Evolutionary conservation across 2,113 vertebrate genomes (phyloP).

Genomic region (Arothron firmamentum): DNA sequence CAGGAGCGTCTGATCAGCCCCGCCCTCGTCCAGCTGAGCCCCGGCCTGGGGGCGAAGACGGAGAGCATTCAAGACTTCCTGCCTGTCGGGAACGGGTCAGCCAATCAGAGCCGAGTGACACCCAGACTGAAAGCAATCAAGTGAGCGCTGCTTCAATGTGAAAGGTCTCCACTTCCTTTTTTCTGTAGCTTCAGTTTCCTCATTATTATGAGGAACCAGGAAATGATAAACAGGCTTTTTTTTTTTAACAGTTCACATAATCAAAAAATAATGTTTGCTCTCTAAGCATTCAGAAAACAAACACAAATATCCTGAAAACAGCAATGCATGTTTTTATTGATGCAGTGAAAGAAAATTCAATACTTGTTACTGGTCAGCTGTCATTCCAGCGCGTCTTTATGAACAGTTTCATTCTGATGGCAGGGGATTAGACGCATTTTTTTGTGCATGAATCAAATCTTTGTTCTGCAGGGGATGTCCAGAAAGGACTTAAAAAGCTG

Average conservation of each 20-base stretch:
- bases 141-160: conserved; percentile 59
- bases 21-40: conserved; percentile 73
- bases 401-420: conserved; percentile 35
- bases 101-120: conserved; percentile 63
- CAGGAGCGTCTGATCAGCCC: conserved; percentile 90
- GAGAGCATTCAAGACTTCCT: conserved; percentile 72
- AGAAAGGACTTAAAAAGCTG: background rate
- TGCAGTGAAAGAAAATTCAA: too few species aligned
- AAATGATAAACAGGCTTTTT: too few species aligned
- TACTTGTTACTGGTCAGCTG: too few species aligned
- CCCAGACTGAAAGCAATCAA: conserved; percentile 79
- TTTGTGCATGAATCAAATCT: conserved; percentile 36
- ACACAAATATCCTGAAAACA: too few species aligned
- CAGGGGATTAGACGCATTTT: conserved; percentile 16
- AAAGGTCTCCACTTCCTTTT: too few species aligned
- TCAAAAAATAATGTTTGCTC: too few species aligned
- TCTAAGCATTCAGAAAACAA: too few species aligned
- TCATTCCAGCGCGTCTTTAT: background rate
- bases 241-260: too few species aligned
- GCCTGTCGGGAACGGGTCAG: conserved; percentile 65
- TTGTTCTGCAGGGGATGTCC: conserved; percentile 33
- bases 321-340: background rate
- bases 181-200: too few species aligned
- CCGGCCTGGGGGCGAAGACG: conserved; percentile 65
- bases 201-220: too few species aligned